Evolutionary conservation across 2,888 invertebrate species (phyloP).

Genomic region (Pyrocoelia pectoralis): DNA sequence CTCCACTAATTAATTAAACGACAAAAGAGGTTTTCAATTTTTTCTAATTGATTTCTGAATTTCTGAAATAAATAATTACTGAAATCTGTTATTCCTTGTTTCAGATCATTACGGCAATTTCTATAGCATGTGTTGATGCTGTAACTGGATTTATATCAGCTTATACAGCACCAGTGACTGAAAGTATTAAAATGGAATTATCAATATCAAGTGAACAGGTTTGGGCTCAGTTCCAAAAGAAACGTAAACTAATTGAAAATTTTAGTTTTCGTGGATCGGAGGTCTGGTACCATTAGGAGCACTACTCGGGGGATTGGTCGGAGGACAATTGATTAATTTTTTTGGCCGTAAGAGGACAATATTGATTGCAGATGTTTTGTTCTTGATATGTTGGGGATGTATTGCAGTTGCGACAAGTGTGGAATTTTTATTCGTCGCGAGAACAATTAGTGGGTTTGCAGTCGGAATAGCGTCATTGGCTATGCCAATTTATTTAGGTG

Average conservation of each 20-base stretch:
- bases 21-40: no score
- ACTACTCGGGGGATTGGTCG: constrained; percentile 80
- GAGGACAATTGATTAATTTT: constrained; percentile 86
- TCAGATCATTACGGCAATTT: constrained; percentile 83
- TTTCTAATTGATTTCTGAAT: no score
- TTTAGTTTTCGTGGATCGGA: constrained; percentile 86
- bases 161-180: constrained; percentile 86
- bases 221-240: constrained; percentile 44
- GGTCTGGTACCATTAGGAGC: constrained; percentile 89
- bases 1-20: no score
- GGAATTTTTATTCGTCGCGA: constrained; percentile 78
- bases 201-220: constrained; percentile 71
- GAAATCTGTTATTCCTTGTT: constrained; percentile 45
- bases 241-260: constrained; percentile 36
- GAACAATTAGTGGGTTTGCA: constrained; percentile 85
- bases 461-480: constrained; percentile 87
- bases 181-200: constrained; percentile 71
- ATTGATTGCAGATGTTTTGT: constrained; percentile 78
- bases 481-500: constrained; percentile 92
- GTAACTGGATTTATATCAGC: constrained; percentile 87
- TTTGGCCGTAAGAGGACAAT: constrained; percentile 85
- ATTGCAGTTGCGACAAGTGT: constrained; percentile 79
- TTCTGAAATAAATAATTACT: constrained; percentile 18
- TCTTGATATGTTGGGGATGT: constrained; percentile 82
- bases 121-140: constrained; percentile 87